Conservation (phyloP, 2,113 vertebrate species). For the Geococcyx californianus region DNA sequence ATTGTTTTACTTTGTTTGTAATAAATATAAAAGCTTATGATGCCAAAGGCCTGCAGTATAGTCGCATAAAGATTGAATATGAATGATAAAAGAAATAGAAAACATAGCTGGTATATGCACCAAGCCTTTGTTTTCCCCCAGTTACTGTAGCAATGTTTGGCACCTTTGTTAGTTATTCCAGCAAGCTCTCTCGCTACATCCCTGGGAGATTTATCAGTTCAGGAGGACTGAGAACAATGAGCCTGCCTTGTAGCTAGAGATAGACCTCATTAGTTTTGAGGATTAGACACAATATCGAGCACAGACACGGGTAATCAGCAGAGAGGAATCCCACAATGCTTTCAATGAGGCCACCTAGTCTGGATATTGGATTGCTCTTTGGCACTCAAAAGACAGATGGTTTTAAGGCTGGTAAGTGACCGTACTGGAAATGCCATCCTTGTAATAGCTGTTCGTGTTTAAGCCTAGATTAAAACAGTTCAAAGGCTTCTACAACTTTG, state of each 20-base stretch:
- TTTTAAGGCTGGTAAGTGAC: not conserved
- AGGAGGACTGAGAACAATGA: not conserved
- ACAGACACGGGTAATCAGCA: not conserved
- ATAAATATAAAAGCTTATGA: conserved; percentile 8
- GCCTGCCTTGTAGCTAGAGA: not conserved
- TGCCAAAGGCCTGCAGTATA: not conserved
- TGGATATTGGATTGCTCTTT: not conserved
- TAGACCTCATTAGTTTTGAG: not conserved
- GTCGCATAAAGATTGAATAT: not conserved
- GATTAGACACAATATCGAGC: not conserved
- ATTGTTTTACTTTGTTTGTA: not conserved
- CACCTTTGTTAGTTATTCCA: conserved; percentile 27
- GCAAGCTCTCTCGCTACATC: not conserved
- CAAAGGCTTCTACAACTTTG: not conserved
- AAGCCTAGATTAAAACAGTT: not conserved
- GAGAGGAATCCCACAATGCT: not conserved
- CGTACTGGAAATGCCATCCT: not conserved
- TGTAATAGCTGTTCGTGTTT: not conserved
- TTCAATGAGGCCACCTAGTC: not conserved
- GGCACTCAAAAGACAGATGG: accelerated
- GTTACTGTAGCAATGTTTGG: conserved; percentile 42
- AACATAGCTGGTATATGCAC: not conserved
- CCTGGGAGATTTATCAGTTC: conserved; percentile 11
- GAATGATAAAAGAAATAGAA: not conserved
- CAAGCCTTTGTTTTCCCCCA: not conserved